Evolutionary conservation across 2,797 vertebrate genomes (phyloP).

Genomic region (Clarias pachynema): DNA sequence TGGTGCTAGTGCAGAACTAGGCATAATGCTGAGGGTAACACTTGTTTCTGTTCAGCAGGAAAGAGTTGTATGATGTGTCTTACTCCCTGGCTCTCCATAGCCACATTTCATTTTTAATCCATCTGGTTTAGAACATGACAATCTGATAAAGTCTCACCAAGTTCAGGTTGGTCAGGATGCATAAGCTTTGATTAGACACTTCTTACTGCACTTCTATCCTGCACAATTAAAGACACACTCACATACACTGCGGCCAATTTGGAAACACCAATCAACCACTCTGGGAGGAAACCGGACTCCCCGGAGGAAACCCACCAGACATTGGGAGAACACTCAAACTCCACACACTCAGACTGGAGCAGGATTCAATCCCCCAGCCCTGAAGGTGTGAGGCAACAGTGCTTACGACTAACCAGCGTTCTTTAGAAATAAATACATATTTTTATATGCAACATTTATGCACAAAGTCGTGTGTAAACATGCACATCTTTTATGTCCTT

Average conservation of each 20-base stretch:
- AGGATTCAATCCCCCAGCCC: too few relatives aligned
- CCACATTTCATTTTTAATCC: background rate
- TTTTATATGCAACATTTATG: background rate
- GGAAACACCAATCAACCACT: too few relatives aligned
- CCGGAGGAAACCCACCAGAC: too few relatives aligned
- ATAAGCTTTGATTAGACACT: background rate
- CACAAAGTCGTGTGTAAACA: background rate
- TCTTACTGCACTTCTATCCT: too few relatives aligned
- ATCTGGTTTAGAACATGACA: too few relatives aligned
- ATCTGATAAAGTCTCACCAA: background rate
- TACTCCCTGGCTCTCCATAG: background rate
- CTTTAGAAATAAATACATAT: background rate
- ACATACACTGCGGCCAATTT: too few relatives aligned
- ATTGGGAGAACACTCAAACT: too few relatives aligned
- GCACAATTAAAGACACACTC: too few relatives aligned
- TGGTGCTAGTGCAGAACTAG: slow-evolving; percentile 9
- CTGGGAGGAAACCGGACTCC: too few relatives aligned
- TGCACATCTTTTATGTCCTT: background rate
- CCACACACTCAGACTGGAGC: too few relatives aligned
- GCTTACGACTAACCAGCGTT: too few relatives aligned
- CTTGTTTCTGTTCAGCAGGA: slow-evolving; percentile 3
- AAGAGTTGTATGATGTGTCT: background rate
- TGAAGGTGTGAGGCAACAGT: too few relatives aligned
- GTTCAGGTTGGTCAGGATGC: background rate
- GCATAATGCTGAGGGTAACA: background rate